These are phyloP conservation scores for Lypha dubia DNA, from an alignment of 2,888 invertebrate species.

Conservation along the genomic window DNA sequence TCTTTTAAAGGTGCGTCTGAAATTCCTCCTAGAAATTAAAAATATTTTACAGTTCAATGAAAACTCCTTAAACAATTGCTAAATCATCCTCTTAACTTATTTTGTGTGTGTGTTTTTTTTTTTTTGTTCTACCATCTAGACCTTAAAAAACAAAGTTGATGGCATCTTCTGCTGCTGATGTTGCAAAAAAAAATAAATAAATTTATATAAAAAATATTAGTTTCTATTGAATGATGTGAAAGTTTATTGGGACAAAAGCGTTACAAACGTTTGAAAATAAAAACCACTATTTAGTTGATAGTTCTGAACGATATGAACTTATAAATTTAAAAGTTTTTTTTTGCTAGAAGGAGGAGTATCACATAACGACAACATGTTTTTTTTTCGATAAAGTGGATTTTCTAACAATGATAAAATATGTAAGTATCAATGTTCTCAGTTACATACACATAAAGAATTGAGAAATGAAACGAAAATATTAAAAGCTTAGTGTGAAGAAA, in stretches of 20 bases:
- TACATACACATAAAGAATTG: not conserved
- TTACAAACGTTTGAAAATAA: constrained; percentile 69
- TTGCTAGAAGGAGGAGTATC: constrained; percentile 60
- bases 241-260: constrained; percentile 74
- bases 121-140: not conserved
- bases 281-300: constrained; percentile 56
- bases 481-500: constrained; percentile 39
- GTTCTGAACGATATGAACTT: constrained; percentile 50
- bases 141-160: constrained; percentile 25
- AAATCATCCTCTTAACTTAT: constrained; percentile 31
- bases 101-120: no score
- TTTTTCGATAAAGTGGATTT: constrained; percentile 42
- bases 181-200: not conserved
- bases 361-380: constrained; percentile 48
- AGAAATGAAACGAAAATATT: constrained; percentile 18
- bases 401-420: constrained; percentile 50
- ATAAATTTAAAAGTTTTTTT: constrained; percentile 55
- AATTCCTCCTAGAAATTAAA: not conserved
- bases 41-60: not conserved
- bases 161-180: not conserved
- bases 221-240: constrained; percentile 68
- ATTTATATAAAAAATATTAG: no score
- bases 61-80: constrained; percentile 36
- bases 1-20: constrained; percentile 52
- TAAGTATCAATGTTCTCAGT: constrained; percentile 1